Evolutionary conservation across 2,888 invertebrate species (phyloP).

Genomic region (Hyposoter didymator): DNA sequence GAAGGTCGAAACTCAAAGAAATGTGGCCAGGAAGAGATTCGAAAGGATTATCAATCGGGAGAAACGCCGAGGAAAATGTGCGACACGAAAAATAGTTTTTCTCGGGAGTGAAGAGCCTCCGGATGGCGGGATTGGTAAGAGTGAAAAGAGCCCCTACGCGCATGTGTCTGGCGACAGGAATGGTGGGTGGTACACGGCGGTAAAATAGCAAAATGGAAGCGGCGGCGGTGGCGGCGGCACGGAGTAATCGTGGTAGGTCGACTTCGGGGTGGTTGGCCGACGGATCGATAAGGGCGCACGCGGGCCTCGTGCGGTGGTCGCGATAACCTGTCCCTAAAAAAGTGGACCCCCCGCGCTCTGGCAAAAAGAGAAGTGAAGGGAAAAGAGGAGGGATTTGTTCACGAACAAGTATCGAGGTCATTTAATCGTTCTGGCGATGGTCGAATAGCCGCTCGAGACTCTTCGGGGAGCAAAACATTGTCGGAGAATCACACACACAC

Average conservation of each 20-base stretch:
- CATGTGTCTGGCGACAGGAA: conserved; percentile 36
- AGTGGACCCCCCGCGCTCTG: conserved; percentile 19
- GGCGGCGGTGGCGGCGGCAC: conserved; percentile 54
- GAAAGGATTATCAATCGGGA: background rate
- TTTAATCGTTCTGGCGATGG: conserved; percentile 46
- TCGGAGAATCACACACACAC: background rate
- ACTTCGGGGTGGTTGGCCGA: conserved; percentile 70
- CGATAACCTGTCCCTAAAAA: conserved; percentile 66
- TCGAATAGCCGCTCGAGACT: conserved; percentile 51
- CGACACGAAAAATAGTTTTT: background rate
- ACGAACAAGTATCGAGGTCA: conserved; percentile 24
- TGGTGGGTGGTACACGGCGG: conserved; percentile 58
- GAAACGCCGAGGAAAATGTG: background rate
- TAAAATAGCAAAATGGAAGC: conserved; percentile 66
- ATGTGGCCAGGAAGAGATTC: background rate
- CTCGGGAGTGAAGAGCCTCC: background rate
- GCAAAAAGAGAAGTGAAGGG: conserved; percentile 16
- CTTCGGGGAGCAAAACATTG: conserved; percentile 60
- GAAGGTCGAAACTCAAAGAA: background rate
- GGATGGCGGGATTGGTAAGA: background rate
- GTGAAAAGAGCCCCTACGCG: conserved; percentile 39
- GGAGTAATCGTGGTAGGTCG: conserved; percentile 62
- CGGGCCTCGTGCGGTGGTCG: conserved; percentile 63
- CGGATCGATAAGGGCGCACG: conserved; percentile 76
- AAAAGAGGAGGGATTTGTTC: conserved; percentile 21